Base-by-base conservation (phyloP, 1,140 invertebrate genomes). In the Micrasema longulum region DNA sequence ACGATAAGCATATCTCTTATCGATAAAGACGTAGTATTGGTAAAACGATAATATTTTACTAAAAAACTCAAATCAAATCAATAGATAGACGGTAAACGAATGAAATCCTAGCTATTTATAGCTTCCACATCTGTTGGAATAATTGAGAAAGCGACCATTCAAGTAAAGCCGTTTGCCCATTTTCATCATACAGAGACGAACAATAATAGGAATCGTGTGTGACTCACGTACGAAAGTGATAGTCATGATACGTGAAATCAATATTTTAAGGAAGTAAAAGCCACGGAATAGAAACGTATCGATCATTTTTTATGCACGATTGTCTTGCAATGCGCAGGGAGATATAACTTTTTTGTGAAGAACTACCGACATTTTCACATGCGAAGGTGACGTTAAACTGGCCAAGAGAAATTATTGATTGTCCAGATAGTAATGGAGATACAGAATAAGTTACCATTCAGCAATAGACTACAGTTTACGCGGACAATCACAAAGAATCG, bases 371-470 rank as follows among this genome's bases (percentile, higher is more conserved):
- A 22, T 23, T 52, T 22, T 23, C 22, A 53, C 12, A 52, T 9
- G 18, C 43, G 12, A 12, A 18, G 12, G 22, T 26, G 50, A 53
- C 22, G 50, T 53, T 22, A 23, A 6, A 18, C 50, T 12, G 9
- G 50, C 22, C 22, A 53, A 3, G 22, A 31, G 22, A 23, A 53
- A 23, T 53, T 53, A 53, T 53, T n/a, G 50, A 53, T 53, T 53
- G 9, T 23, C 50, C 9, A 18, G 9, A n/a, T 53, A 23, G 50
- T 26, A 53, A 12, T 53, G 26, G 50, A 12, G n/a, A 7, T 45
- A 45, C 36, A 7, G 36, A 12, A 38, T 38, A 38, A 4, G 43
- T 45, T 16, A n/a, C 43, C n/a, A 16, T n/a, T n/a, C 18, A 16
- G 43, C 9, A 1, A 0, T 7, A 45, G 43, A 53, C 50, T 38